Conservation (phyloP, 2,113 vertebrate species). For the Caranx melampygus region DNA sequence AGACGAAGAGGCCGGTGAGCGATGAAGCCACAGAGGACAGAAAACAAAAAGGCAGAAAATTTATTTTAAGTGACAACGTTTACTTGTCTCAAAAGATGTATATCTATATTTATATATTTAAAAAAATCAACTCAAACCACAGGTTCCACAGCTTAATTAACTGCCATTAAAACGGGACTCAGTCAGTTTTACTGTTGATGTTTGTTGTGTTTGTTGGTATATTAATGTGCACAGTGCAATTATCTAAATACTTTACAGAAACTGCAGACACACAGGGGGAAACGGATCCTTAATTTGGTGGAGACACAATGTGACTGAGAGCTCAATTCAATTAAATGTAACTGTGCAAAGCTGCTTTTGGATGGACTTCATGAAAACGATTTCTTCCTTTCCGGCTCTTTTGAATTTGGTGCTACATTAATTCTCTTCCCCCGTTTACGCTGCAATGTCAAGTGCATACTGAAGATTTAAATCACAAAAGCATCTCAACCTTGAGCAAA, state of each 20-base stretch:
- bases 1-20: conserved; percentile 20
- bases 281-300: not conserved
- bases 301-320: not conserved
- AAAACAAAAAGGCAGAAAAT: conserved; percentile 29
- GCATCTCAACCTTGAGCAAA: conserved; percentile 7
- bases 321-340: not conserved
- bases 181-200: not conserved
- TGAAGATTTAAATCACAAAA: not conserved
- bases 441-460: conserved; percentile 1
- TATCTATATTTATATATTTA: not conserved
- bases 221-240: conserved; percentile 28
- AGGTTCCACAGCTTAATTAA: conserved; percentile 2
- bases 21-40: conserved; percentile 44
- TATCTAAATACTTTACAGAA: conserved; percentile 2
- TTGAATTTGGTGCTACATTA: not conserved
- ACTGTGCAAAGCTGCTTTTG: not conserved
- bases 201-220: not conserved
- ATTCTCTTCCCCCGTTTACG: not conserved
- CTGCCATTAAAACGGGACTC: not conserved
- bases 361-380: not conserved
- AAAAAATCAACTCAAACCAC: conserved; percentile 29
- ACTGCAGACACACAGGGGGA: not conserved
- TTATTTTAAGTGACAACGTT: not conserved
- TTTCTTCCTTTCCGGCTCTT: too few relatives aligned
- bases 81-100: not conserved